A percentile compares a stretch with the other conserved stretches of the same genome.
phyloP scores from a whole-genome alignment of 1,140 invertebrate genomes.

The Drosophila serrata region DNA sequence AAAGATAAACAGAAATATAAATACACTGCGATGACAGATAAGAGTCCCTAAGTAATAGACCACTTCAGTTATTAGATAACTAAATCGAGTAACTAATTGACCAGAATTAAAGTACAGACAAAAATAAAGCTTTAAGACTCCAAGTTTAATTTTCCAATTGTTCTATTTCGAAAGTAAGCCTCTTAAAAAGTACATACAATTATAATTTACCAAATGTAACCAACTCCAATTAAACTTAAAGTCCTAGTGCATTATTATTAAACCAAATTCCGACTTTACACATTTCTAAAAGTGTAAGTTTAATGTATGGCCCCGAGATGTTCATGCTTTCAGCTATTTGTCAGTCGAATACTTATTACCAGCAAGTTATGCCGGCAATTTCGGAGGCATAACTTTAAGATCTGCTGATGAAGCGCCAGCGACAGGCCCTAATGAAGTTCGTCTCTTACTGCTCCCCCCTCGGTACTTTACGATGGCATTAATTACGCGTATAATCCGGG shows the following conservation, averaged over 20 bases:
- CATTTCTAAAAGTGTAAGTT: slow-evolving; percentile 17
- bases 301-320: slow-evolving; percentile 1
- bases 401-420: slow-evolving; percentile 47
- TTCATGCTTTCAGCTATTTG: slow-evolving; percentile 26
- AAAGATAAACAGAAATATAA: slow-evolving; percentile 35
- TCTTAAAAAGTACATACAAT: no score
- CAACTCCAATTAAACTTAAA: neutral
- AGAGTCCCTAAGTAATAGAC: neutral
- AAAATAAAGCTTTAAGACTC: neutral
- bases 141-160: neutral
- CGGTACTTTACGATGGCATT: slow-evolving; percentile 33
- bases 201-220: no score
- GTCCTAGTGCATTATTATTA: no score
- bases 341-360: slow-evolving; percentile 17
- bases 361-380: slow-evolving; percentile 43
- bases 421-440: slow-evolving; percentile 44
- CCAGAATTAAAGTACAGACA: neutral
- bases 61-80: slow-evolving; percentile 5
- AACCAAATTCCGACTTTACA: neutral
- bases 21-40: slow-evolving; percentile 24
- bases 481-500: slow-evolving; percentile 55
- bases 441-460: neutral
- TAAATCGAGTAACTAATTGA: neutral
- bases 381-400: slow-evolving; percentile 40
- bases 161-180: no score